These are phyloP conservation scores for Acleris cristana DNA, from an alignment of 2,888 invertebrate species.

Conservation along the genomic window DNA sequence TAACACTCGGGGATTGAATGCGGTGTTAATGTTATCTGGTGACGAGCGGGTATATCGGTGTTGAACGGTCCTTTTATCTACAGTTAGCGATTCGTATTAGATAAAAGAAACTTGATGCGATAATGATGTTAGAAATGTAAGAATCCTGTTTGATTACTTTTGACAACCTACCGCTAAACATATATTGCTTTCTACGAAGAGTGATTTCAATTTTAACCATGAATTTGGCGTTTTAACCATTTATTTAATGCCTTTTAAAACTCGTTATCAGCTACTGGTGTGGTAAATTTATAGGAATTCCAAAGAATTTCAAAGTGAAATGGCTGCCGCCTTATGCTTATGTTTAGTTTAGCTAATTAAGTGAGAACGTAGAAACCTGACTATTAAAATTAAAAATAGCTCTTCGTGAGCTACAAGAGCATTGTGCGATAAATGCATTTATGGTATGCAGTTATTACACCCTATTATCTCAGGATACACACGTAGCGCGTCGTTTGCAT, in stretches of 20 bases:
- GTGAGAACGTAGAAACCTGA: not conserved
- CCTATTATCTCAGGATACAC: constrained; percentile 27
- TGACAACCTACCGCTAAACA: constrained; percentile 24
- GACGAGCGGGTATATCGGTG: not conserved
- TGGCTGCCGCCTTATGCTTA: too few species aligned
- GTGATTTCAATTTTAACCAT: not conserved
- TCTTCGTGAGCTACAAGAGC: constrained; percentile 20
- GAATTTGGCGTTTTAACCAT: not conserved
- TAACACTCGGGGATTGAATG: constrained; percentile 22
- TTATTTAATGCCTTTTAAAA: too few species aligned
- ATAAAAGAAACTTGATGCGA: constrained; percentile 52
- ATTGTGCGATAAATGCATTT: constrained; percentile 13
- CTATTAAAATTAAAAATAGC: constrained; percentile 18
- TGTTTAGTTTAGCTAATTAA: too few species aligned
- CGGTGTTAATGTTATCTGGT: constrained; percentile 21
- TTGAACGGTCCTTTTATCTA: constrained; percentile 27
- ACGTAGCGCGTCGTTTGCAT: constrained; percentile 28
- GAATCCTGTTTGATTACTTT: constrained; percentile 36
- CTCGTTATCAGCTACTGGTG: too few species aligned
- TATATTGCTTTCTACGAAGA: constrained; percentile 16
- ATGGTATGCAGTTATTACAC: constrained; percentile 35
- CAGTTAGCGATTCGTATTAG: constrained; percentile 47
- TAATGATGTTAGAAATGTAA: constrained; percentile 48
- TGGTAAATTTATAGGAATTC: too few species aligned
- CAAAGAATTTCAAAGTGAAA: too few species aligned